Conservation (phyloP, 1,140 invertebrate species). For the Drosophila ambigua region DNA sequence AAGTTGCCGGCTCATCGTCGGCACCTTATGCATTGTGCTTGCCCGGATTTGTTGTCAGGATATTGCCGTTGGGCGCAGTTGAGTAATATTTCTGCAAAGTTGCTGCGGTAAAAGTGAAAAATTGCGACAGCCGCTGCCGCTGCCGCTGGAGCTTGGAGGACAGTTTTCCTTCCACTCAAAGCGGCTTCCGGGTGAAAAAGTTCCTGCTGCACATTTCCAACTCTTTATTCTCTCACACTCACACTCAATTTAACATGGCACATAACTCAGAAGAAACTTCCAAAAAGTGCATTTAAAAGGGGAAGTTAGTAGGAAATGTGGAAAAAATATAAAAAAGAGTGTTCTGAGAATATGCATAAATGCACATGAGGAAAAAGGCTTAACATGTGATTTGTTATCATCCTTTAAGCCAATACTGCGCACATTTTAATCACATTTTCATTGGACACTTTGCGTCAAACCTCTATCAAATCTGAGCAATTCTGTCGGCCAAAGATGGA, state of each 20-base stretch:
- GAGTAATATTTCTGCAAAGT: constrained; percentile 79
- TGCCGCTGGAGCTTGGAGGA: constrained; percentile 12
- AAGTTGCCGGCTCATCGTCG: constrained; percentile 70
- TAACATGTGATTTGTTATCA: too few species aligned
- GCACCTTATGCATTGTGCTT: constrained; percentile 70
- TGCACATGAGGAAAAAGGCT: too few species aligned
- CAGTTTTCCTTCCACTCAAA: constrained; percentile 50
- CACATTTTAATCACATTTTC: constrained; percentile 34
- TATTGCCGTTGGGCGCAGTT: constrained; percentile 64
- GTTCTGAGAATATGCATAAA: constrained; percentile 22
- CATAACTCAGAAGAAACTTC: constrained; percentile 49
- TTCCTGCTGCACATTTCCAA: constrained; percentile 38
- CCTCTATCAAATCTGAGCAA: constrained; percentile 3
- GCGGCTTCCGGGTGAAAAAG: constrained; percentile 19
- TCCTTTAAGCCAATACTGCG: neutral
- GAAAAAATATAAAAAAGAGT: neutral
- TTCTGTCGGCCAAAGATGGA: constrained; percentile 12
- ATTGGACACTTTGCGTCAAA: constrained; percentile 11
- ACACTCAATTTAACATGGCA: constrained; percentile 70
- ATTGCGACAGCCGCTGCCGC: constrained; percentile 50
- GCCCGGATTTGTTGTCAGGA: constrained; percentile 73
- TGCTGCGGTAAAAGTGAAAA: constrained; percentile 81
- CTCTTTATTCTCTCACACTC: constrained; percentile 39
- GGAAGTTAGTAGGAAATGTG: constrained; percentile 35
- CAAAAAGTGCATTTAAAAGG: constrained; percentile 46